Evolutionary conservation across 2,888 invertebrate genomes (phyloP), one percentile per base, ranked within the genome.

Genomic region (Cyclophora albipunctata): DNA sequence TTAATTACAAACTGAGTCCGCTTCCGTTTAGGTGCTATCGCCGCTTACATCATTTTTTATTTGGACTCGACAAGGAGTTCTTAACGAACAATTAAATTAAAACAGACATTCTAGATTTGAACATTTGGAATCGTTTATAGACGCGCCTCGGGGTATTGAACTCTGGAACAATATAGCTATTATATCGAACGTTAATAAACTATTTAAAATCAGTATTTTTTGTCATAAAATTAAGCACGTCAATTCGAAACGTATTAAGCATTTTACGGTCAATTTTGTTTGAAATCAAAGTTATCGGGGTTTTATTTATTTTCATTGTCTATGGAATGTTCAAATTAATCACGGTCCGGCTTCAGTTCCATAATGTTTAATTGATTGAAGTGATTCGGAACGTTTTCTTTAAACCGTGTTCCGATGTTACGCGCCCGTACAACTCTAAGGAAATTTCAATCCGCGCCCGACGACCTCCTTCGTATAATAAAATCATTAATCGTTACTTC

Each of bases 401-500:
- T 73, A 76, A 81, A 80, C 81, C 75, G 78, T 73, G 72, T 76
- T 77, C 72, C 73, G 67, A 80, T 78, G 80, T 72, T 70, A 71
- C 68, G 71, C 71, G 71, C 71, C 69, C 64, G 65, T 63, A 61
- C 69, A 67, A 7, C 42, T 44, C 49, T 47, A 67, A 67, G 78
- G 77, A 83, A 84, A 82, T 84, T 84, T 84, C 81, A 82, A 82
- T 81, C 77, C 71, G 64, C 75, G 80, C 80, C 78, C 67, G 66
- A 73, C 82, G 78, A 81, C 84, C 85, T 85, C 81, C 79, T 81
- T 79, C 84, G 87, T 86, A 87, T 87, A 88, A 87, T 88, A 88
- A 87, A 88, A 88, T 87, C 88, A 88, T 88, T 88, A 87, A 88
- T 87, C 85, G 87, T 87, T 86, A 87, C 87, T 88, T 87, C 87